Percentiles rank a stretch among this genome's conserved stretches.
These are phyloP conservation scores for Alitta virens DNA, from an alignment of 2,888 invertebrate species.

Conservation along the genomic window DNA sequence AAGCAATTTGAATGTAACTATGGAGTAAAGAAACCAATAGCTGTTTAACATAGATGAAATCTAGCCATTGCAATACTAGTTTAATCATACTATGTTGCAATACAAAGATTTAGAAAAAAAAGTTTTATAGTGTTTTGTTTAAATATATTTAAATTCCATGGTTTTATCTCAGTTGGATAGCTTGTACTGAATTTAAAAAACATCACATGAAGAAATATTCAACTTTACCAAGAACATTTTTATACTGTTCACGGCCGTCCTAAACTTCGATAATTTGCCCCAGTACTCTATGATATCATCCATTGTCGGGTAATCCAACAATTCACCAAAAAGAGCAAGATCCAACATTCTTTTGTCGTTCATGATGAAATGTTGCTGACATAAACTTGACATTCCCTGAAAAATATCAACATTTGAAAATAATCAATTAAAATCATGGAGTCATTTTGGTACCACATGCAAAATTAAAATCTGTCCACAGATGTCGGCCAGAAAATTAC, in stretches of 20 bases:
- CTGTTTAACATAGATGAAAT: no score
- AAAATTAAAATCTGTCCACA: neutral
- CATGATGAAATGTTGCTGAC: constrained; percentile 13
- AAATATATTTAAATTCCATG: no score
- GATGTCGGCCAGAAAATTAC: no score
- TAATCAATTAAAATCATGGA: neutral
- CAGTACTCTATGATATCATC: constrained; percentile 34
- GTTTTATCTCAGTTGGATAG: no score
- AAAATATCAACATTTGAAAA: neutral
- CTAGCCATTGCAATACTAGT: no score
- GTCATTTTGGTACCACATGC: neutral
- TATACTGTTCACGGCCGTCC: constrained; percentile 9
- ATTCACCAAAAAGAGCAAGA: constrained; percentile 41
- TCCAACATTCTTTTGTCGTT: constrained; percentile 33
- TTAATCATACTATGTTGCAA: no score
- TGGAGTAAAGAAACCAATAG: no score
- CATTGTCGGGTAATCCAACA: constrained; percentile 35
- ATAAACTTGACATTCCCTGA: constrained; percentile 14
- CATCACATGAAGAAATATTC: no score
- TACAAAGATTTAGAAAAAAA: no score
- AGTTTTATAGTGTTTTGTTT: no score
- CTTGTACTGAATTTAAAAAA: no score
- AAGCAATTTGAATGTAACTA: no score
- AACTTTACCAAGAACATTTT: constrained; percentile 12
- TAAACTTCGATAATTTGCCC: constrained; percentile 6